Evolutionary conservation across 2,113 vertebrate species (phyloP).

Genomic region (Syrmaticus mikado): DNA sequence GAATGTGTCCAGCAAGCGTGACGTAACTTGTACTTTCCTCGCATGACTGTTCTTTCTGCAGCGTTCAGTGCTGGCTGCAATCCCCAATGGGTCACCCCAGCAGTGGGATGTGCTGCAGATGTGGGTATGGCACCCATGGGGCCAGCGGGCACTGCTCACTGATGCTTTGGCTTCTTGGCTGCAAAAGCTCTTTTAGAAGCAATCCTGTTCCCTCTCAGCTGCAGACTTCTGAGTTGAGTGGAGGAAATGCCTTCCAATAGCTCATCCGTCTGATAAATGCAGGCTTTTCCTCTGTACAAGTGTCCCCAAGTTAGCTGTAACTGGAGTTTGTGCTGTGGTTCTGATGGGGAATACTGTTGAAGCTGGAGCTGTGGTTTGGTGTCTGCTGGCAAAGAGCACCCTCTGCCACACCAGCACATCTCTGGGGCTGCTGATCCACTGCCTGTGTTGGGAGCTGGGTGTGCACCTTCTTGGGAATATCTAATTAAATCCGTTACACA

Average conservation of each 20-base stretch:
- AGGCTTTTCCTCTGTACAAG: fast-evolving
- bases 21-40: neutral
- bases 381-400: neutral
- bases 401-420: neutral
- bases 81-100: neutral
- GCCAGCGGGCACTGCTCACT: neutral
- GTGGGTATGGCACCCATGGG: fast-evolving
- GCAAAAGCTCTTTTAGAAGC: fast-evolving
- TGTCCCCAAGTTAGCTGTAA: neutral
- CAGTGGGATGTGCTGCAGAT: fast-evolving
- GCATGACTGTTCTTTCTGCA: neutral
- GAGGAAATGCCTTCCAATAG: neutral
- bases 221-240: fast-evolving
- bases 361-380: neutral
- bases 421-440: neutral
- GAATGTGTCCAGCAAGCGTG: neutral
- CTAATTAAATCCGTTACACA: neutral
- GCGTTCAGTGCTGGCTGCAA: neutral
- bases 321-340: fast-evolving
- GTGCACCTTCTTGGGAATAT: neutral
- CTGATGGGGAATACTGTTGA: neutral
- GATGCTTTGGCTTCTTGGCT: fast-evolving
- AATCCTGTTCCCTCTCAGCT: neutral
- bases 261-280: neutral
- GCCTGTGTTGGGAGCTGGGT: neutral